A percentile compares a stretch with the other conserved stretches of the same genome.
Evolutionary conservation across 2,888 invertebrate species (phyloP).

Genomic region (Meteorus colon): DNA sequence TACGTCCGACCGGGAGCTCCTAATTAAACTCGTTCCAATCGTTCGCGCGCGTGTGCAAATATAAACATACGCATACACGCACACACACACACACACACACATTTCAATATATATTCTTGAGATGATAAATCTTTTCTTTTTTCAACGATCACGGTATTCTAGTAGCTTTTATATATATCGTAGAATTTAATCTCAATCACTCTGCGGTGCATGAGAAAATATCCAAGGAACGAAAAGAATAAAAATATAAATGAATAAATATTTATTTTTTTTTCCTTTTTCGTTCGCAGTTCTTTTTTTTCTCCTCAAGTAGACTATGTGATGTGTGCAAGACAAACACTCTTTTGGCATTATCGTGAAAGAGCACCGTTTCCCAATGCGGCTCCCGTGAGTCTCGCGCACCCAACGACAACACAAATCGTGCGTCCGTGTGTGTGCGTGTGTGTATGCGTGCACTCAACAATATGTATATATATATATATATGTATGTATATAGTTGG

Average conservation of each 20-base stretch:
- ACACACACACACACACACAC: not conserved
- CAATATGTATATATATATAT: not conserved
- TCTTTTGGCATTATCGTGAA: slow-evolving; percentile 40
- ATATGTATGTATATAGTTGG: slow-evolving; percentile 7
- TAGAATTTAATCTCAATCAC: slow-evolving; percentile 33
- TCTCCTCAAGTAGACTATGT: slow-evolving; percentile 10
- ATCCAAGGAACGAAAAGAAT: not conserved
- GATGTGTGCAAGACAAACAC: slow-evolving; percentile 29
- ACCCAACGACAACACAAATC: slow-evolving; percentile 23
- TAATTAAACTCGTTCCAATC: slow-evolving; percentile 58
- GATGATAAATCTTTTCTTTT: not conserved
- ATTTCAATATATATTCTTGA: not conserved
- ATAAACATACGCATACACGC: not conserved
- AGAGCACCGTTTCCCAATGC: slow-evolving; percentile 13
- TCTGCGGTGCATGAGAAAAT: slow-evolving; percentile 23
- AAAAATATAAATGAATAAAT: not conserved
- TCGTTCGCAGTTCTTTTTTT: not conserved
- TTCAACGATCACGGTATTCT: not conserved
- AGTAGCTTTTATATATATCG: slow-evolving; percentile 2
- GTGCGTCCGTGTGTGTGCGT: not conserved
- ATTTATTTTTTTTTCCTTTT: no score
- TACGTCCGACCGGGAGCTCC: slow-evolving; percentile 30
- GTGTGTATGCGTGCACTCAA: slow-evolving; percentile 11
- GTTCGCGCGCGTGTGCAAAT: slow-evolving; percentile 20
- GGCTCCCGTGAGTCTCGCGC: slow-evolving; percentile 37